A percentile compares a stretch with the other conserved stretches of the same genome.
These are phyloP conservation scores for Brachionus plicatilis DNA, from an alignment of 1,140 invertebrate species.

Conservation along the genomic window DNA sequence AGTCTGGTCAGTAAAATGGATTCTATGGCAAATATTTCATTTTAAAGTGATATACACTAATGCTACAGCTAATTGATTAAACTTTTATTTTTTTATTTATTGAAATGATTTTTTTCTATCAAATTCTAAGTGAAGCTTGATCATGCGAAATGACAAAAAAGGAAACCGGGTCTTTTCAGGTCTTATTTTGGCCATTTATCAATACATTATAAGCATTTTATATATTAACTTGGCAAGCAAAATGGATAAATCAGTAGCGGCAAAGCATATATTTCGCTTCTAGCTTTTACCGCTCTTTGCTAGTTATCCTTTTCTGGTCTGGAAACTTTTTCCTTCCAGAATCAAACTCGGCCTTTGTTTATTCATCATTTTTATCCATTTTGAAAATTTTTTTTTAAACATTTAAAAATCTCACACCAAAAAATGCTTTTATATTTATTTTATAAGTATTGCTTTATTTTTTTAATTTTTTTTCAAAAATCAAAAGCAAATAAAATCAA, in stretches of 20 bases:
- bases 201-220: too few species aligned
- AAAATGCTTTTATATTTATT: not conserved
- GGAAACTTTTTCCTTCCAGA: not conserved
- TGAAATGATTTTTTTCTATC: too few species aligned
- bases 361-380: slow-evolving; percentile 38
- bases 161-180: too few species aligned
- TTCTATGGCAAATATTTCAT: too few species aligned
- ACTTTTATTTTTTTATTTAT: too few species aligned
- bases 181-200: too few species aligned
- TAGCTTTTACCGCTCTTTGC: not conserved
- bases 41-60: too few species aligned
- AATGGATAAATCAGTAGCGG: not conserved
- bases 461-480: not conserved
- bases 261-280: not conserved
- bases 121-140: too few species aligned
- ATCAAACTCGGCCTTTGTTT: slow-evolving; percentile 39
- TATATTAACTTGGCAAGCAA: not conserved
- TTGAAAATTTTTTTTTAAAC: not conserved
- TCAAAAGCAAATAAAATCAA: too few species aligned
- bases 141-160: too few species aligned
- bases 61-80: too few species aligned
- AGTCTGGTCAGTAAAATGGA: too few species aligned
- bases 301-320: not conserved
- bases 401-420: not conserved
- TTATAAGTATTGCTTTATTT: not conserved